Evolutionary conservation across 1,140 invertebrate species (phyloP), one percentile per base, ranked within the genome.

Genomic region (Drosophila setifemur): DNA sequence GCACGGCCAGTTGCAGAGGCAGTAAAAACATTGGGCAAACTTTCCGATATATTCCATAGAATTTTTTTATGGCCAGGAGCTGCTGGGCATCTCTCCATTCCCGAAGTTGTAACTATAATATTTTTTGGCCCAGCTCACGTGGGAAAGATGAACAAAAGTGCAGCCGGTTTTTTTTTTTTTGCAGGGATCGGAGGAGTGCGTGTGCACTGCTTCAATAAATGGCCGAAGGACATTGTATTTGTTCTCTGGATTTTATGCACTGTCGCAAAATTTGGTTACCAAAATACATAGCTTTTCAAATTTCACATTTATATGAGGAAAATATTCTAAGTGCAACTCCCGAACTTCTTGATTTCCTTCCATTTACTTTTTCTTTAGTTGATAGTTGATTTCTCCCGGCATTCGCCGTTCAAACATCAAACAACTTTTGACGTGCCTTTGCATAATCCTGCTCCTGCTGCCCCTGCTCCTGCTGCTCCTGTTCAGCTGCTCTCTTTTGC

Each of bases 341-440:
- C 2, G 2, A 23, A 23, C 21, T 16, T 35, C 12, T 35, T 35
- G n/a, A 35, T 12, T 3, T 35, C 11, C 11, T 31, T 11, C 1
- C 23, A 19, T 14, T 26, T 44, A 60, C 25, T 35, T 49, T 71
- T 37, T 53, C 37, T 40, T 50, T 50, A 73, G 73, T 76, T 82
- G 66, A 54, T 75, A 72, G 66, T 72, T 75, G 81, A 85, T 78
- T 85, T 85, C 60, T 58, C 40, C 39, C 43, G 66, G 16, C 52
- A 9, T 25, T 49, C 33, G 44, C 44, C 55, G 66, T 60, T 54
- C 53, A 60, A 64, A 74, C 64, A 83, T 79, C 79, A 83, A 83
- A 85, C 79, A 85, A 86, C 58, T 86, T 85, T 69, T 75, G 70
- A 79, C 81, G 57, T 86, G 79, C 74, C 71, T 85, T 74, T 86